A percentile compares a stretch with the other conserved stretches of the same genome.
These are phyloP conservation scores for Eupithecia pulchellata DNA, from an alignment of 2,888 invertebrate species.

Conservation along the genomic window DNA sequence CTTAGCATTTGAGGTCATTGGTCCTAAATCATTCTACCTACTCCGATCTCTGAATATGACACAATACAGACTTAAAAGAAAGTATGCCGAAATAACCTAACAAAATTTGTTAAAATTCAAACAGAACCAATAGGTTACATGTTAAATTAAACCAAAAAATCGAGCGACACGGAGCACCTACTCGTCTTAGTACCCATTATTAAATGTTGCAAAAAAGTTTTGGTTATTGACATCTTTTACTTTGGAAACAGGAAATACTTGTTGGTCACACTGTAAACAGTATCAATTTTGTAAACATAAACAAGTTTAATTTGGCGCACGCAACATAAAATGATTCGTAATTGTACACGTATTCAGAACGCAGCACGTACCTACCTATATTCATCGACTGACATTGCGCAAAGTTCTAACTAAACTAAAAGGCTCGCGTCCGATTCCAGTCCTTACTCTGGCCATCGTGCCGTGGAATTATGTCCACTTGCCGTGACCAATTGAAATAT, in stretches of 20 bases:
- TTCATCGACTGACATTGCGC: constrained; percentile 29
- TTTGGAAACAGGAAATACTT: neutral
- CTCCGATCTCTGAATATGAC: too few species aligned
- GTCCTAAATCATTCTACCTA: too few species aligned
- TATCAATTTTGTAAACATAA: constrained; percentile 8
- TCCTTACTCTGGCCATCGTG: constrained; percentile 26
- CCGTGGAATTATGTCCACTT: constrained; percentile 40
- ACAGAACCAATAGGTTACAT: neutral
- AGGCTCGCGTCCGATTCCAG: constrained; percentile 27
- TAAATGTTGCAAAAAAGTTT: neutral
- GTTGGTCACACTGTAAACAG: constrained; percentile 2
- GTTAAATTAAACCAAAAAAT: too few species aligned
- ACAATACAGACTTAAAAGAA: neutral
- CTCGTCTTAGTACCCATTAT: too few species aligned
- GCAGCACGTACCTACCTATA: too few species aligned
- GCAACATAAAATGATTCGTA: neutral
- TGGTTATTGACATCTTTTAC: neutral
- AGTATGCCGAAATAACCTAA: neutral
- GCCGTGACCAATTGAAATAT: constrained; percentile 44
- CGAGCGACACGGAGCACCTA: too few species aligned
- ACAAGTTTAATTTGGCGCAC: neutral
- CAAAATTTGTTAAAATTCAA: neutral
- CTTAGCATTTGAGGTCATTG: too few species aligned
- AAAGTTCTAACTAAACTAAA: constrained; percentile 31
- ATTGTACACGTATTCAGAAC: neutral